phyloP scores from a whole-genome alignment of 2,797 vertebrate species.

The Jordanella pulchra region DNA sequence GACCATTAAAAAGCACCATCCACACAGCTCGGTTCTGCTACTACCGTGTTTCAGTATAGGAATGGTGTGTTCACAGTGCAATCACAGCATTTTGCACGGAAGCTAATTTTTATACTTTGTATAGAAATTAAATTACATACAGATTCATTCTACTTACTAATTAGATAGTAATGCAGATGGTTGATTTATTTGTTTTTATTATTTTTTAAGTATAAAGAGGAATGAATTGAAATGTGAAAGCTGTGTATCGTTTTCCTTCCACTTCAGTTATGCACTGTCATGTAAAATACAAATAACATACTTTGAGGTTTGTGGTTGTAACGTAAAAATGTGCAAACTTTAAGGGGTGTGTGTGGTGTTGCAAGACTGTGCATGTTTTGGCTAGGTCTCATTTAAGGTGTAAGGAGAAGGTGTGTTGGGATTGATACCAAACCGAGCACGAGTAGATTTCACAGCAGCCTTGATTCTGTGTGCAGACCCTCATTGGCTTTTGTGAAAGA shows the following conservation, averaged over 20 bases:
- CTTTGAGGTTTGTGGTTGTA: not conserved
- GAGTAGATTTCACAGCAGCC: conserved; percentile 29
- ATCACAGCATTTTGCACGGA: not conserved
- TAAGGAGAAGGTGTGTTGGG: conserved; percentile 48
- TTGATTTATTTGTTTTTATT: not conserved
- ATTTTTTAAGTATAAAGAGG: not conserved
- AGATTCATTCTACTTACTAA: not conserved
- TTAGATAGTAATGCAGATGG: not conserved
- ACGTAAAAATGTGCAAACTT: not conserved
- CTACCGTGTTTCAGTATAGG: not conserved
- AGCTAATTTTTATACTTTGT: not conserved
- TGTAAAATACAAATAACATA: not conserved
- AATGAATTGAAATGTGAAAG: not conserved
- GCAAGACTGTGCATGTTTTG: not conserved
- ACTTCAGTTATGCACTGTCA: not conserved
- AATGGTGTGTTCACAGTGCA: not conserved
- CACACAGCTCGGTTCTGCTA: not conserved
- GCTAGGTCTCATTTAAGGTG: conserved; percentile 34
- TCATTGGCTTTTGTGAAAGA: conserved; percentile 45
- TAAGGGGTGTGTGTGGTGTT: not conserved
- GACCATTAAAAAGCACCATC: no score
- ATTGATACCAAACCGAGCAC: conserved; percentile 36
- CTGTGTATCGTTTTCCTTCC: not conserved
- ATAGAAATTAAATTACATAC: not conserved
- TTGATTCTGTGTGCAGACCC: conserved; percentile 37